A percentile compares a stretch with the other conserved stretches of the same genome.
These are phyloP conservation scores for Oreortyx pictus DNA, from an alignment of 2,797 vertebrate species.

Conservation along the genomic window DNA sequence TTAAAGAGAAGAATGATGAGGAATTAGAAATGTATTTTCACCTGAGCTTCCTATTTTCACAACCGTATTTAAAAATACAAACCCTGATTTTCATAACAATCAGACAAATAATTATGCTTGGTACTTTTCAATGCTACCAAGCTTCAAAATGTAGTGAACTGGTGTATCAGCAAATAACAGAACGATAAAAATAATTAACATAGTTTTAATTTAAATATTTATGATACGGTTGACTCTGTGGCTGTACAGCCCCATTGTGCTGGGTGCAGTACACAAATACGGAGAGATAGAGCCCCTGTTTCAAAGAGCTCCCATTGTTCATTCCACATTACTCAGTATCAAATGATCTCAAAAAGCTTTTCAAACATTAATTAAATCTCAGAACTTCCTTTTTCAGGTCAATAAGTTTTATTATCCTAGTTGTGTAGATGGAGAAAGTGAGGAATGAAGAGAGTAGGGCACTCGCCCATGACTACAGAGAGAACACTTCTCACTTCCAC, in stretches of 20 bases:
- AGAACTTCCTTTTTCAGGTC: constrained; percentile 62
- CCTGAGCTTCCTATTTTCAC: background rate
- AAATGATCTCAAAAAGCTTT: constrained; percentile 37
- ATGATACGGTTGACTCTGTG: constrained; percentile 53
- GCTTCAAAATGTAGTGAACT: constrained; percentile 20
- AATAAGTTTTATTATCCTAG: constrained; percentile 61
- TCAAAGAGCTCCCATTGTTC: constrained; percentile 51
- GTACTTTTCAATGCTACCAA: constrained; percentile 22
- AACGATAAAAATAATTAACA: constrained; percentile 69
- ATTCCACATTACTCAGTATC: constrained; percentile 37
- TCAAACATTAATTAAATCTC: constrained; percentile 69
- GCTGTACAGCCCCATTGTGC: constrained; percentile 31
- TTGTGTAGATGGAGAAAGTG: constrained; percentile 36
- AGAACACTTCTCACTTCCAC: constrained; percentile 53
- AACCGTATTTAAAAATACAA: constrained; percentile 23
- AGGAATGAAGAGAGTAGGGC: constrained; percentile 23
- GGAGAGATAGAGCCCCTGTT: constrained; percentile 36
- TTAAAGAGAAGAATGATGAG: background rate
- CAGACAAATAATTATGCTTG: constrained; percentile 53
- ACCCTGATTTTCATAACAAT: constrained; percentile 63
- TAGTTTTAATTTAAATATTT: constrained; percentile 72
- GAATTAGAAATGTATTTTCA: constrained; percentile 47
- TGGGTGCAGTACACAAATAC: constrained; percentile 49
- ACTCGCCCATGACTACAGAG: background rate
- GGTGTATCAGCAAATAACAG: constrained; percentile 64